phyloP scores from a whole-genome alignment of 2,888 invertebrate genomes.

The Melanotus villosus region DNA sequence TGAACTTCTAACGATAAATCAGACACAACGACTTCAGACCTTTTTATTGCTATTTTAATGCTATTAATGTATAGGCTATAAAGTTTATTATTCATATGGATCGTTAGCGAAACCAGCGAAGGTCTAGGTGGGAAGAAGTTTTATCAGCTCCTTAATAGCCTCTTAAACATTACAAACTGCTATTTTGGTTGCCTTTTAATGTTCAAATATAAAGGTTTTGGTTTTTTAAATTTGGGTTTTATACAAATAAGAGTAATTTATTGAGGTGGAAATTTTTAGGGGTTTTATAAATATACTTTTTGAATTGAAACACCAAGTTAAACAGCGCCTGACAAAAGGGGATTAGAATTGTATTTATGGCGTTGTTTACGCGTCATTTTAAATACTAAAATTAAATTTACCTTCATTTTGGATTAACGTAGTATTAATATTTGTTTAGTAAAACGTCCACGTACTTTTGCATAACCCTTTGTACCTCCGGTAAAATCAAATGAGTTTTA shows the following conservation, averaged over 20 bases:
- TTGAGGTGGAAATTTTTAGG: too few species aligned
- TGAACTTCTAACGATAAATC: constrained; percentile 11
- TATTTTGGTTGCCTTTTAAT: constrained; percentile 34
- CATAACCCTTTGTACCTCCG: constrained; percentile 45
- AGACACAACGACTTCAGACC: constrained; percentile 28
- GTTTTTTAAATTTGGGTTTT: too few species aligned
- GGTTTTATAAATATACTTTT: too few species aligned
- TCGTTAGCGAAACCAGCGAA: constrained; percentile 37
- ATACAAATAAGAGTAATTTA: too few species aligned
- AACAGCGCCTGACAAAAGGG: too few species aligned
- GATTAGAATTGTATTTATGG: too few species aligned
- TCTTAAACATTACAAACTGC: constrained; percentile 45
- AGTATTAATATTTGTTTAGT: constrained; percentile 47
- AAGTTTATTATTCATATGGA: constrained; percentile 46
- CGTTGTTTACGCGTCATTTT: too few species aligned
- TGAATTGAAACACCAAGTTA: too few species aligned
- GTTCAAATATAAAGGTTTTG: constrained; percentile 3
- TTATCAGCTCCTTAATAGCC: constrained; percentile 41
- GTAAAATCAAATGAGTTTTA: constrained; percentile 51
- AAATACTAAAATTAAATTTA: too few species aligned
- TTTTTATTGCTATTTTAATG: constrained; percentile 42
- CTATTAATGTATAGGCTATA: constrained; percentile 41
- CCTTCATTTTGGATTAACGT: background rate
- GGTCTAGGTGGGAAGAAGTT: constrained; percentile 28
- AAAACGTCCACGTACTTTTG: constrained; percentile 50